phyloP scores from a whole-genome alignment of 2,888 invertebrate genomes.

The Blastobasis lacticolella region DNA sequence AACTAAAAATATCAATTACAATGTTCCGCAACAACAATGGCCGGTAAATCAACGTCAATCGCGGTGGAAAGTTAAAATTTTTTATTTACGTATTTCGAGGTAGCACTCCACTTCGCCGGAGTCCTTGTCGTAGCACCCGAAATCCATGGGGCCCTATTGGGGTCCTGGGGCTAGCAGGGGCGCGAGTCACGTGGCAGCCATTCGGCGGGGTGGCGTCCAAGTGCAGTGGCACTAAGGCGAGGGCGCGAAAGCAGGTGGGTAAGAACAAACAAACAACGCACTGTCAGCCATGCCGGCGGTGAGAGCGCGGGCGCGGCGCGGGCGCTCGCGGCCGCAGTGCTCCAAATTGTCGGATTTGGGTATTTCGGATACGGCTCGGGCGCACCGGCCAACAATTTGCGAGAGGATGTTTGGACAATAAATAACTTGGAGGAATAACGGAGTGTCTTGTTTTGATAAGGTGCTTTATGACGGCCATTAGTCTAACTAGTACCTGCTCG shows the following conservation, averaged over 20 bases:
- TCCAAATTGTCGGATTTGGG: constrained; percentile 54
- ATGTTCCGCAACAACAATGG: constrained; percentile 59
- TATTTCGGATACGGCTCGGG: constrained; percentile 37
- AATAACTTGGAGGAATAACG: constrained; percentile 29
- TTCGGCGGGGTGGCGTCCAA: constrained; percentile 9
- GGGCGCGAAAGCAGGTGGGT: constrained; percentile 46
- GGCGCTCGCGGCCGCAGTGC: constrained; percentile 47
- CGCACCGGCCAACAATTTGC: constrained; percentile 37
- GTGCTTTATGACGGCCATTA: too few relatives aligned
- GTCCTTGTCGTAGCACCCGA: constrained; percentile 77
- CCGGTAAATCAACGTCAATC: constrained; percentile 46
- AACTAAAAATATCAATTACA: constrained; percentile 74
- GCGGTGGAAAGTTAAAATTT: constrained; percentile 41
- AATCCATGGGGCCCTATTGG: constrained; percentile 70
- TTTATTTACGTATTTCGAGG: constrained; percentile 79
- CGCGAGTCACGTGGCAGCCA: constrained; percentile 23
- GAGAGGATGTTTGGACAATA: constrained; percentile 59
- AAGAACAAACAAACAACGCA: constrained; percentile 68
- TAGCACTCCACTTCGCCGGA: constrained; percentile 81
- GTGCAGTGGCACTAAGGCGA: constrained; percentile 18
- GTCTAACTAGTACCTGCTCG: neutral
- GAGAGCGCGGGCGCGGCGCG: constrained; percentile 28
- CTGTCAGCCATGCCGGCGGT: constrained; percentile 57
- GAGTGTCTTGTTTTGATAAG: constrained; percentile 24
- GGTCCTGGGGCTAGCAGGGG: constrained; percentile 44